phyloP scores from a whole-genome alignment of 2,797 vertebrate species.

The Hippopotamyrus pictus region DNA sequence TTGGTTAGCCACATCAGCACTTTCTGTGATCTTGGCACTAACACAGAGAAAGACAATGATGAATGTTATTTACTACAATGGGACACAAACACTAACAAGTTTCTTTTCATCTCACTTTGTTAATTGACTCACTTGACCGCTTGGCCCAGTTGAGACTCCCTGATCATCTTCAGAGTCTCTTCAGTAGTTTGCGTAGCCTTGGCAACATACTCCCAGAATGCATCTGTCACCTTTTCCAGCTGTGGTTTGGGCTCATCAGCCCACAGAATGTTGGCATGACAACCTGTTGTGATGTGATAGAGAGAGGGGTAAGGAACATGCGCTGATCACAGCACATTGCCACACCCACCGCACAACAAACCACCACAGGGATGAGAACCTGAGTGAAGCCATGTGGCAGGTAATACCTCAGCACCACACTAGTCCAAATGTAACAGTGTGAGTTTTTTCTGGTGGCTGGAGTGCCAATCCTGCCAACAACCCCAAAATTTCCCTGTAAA shows the following conservation, averaged over 20 bases:
- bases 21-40: slow-evolving; percentile 52
- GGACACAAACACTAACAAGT: neutral
- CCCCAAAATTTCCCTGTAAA: neutral
- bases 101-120: neutral
- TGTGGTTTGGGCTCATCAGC: neutral
- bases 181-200: slow-evolving; percentile 2
- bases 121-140: neutral
- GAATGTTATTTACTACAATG: neutral
- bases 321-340: neutral
- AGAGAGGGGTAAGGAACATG: neutral
- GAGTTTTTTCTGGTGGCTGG: neutral
- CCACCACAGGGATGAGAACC: neutral
- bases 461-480: neutral
- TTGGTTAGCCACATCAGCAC: slow-evolving; percentile 51
- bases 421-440: neutral
- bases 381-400: neutral
- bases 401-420: neutral
- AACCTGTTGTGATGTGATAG: neutral
- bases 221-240: neutral
- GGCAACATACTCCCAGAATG: neutral
- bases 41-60: neutral
- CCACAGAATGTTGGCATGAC: neutral
- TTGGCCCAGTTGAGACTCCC: neutral
- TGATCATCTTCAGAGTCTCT: neutral
- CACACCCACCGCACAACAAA: neutral